Percentiles rank a stretch among this genome's conserved stretches.
These are phyloP conservation scores for Leucophora obtusa DNA, from an alignment of 2,888 invertebrate genomes.

Conservation along the genomic window DNA sequence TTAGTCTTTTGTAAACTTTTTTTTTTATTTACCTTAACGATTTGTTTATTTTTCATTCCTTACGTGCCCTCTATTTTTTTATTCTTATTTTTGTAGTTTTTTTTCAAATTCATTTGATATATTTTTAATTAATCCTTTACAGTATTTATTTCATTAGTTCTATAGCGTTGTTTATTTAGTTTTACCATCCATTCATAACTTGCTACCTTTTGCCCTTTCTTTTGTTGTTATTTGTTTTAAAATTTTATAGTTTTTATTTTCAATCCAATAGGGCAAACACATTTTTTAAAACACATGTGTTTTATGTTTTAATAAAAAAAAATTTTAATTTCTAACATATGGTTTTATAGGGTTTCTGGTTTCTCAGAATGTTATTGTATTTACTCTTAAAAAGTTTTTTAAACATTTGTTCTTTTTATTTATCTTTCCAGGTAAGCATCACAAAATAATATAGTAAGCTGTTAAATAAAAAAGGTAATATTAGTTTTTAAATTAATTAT, in stretches of 20 bases:
- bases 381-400: not conserved
- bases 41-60: not conserved
- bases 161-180: not conserved
- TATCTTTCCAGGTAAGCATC: conserved; percentile 57
- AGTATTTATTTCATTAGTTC: not conserved
- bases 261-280: not conserved
- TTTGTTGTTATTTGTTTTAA: not conserved
- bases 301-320: conserved; percentile 2
- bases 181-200: not conserved
- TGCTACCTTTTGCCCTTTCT: not conserved
- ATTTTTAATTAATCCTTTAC: not conserved
- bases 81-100: not conserved
- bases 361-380: not conserved
- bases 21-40: not conserved
- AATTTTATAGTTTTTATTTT: conserved; percentile 1
- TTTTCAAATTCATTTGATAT: not conserved
- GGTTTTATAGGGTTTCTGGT: conserved; percentile 37
- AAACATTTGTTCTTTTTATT: conserved; percentile 27
- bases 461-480: not conserved
- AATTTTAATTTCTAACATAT: conserved; percentile 35
- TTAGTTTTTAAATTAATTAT: not conserved
- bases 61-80: not conserved
- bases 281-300: conserved; percentile 23
- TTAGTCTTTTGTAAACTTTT: not conserved
- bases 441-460: not conserved